Base-by-base conservation (phyloP, 2,797 vertebrate genomes). In the Pseudochirops cupreus region DNA sequence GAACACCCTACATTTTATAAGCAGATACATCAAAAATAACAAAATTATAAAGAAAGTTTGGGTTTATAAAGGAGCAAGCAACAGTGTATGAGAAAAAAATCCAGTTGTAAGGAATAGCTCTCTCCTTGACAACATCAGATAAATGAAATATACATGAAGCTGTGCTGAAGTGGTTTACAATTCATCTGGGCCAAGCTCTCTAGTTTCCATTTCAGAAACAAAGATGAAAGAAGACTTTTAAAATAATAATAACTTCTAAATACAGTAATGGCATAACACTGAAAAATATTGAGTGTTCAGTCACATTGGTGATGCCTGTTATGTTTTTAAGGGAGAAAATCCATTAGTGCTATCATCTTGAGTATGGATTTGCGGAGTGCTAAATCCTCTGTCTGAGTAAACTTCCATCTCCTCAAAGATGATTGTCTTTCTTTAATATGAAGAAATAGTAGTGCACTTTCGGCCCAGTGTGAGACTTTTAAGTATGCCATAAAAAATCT, bases 371-470 rank as follows among this genome's bases (percentile, higher is more conserved):
- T 55, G 28, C 9, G 1, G 89, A 96, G 94, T 91, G 90, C 74
- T 96, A 95, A 95, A 91, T 96, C 55, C 94, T 97, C 95, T 92
- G 50, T 92, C 58, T 94, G 56, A 92, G 94, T 74, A 89, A 96
- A 95, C 94, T 95, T 95, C 52, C 95, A 97, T 92, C 33, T 95
- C 92, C 28, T 95, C 67, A 59, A 90, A 67, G 53, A 94, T 59
- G 2, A 53, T 56, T 46, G 93, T 95, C 90, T 4, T 5, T 54
- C 93, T 94, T 94, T 67, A 97, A 94, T 14, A 21, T 56, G 50
- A 96, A 97, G 96, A 95, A 96, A 95, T 94, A 94, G 74, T 13
- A 39, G 39, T 97, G 95, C 94, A 90, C 92, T 93, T 94, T 90
- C 3, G 0, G 58, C 46, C 58, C 3, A 74, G 58, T 10, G 28